Conservation (phyloP, 92 coral and sea anemone genomes). For the Epizoanthus scotinus region DNA sequence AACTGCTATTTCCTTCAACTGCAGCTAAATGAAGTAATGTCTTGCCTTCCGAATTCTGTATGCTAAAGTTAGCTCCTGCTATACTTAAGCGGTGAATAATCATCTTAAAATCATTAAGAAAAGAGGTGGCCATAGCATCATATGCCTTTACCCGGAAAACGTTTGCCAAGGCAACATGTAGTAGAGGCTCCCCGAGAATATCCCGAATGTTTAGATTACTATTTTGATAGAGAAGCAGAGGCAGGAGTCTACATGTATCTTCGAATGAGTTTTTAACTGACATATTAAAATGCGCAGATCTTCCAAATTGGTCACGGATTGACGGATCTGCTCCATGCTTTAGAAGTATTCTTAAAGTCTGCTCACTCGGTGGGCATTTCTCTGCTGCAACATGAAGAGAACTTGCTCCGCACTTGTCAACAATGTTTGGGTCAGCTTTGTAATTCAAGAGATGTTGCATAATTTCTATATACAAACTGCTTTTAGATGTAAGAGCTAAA, state of each 20-base stretch:
- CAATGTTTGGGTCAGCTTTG: constrained; percentile 34
- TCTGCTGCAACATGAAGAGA: background rate
- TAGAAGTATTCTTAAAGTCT: background rate
- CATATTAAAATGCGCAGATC: constrained; percentile 6
- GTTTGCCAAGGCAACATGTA: background rate
- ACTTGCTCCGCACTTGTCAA: constrained; percentile 19
- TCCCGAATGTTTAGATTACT: constrained; percentile 6
- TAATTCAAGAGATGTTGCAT: background rate
- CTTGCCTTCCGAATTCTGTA: constrained; percentile 18
- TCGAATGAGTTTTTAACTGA: background rate
- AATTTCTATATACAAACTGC: background rate
- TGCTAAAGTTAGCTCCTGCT: constrained; percentile 12
- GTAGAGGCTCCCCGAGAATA: constrained; percentile 24
- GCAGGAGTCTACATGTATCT: background rate
- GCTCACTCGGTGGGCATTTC: background rate
- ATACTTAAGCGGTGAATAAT: background rate
- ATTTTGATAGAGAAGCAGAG: background rate
- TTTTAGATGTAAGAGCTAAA: background rate
- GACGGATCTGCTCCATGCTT: background rate
- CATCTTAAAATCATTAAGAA: background rate
- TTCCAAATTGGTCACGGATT: constrained; percentile 1
- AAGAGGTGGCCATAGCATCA: background rate
- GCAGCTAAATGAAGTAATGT: constrained; percentile 46
- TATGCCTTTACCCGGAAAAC: background rate
- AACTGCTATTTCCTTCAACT: constrained; percentile 16